A percentile compares a stretch with the other conserved stretches of the same genome.
Evolutionary conservation across 2,113 vertebrate genomes (phyloP).

Genomic region (Scophthalmus maximus): DNA sequence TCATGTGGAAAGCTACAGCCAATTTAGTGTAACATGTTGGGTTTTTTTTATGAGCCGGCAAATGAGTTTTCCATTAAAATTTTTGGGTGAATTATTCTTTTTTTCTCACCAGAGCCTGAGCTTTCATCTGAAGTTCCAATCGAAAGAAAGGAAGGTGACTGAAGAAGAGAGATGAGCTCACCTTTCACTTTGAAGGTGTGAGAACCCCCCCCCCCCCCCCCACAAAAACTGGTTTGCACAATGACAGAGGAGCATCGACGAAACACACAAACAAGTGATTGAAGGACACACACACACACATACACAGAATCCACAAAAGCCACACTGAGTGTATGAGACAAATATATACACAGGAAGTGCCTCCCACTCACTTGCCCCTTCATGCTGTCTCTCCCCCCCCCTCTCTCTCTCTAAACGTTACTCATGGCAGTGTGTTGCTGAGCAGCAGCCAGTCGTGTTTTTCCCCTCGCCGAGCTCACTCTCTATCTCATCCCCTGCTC

Average conservation of each 20-base stretch:
- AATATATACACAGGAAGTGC: conserved; percentile 78
- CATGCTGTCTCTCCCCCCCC: conserved; percentile 39
- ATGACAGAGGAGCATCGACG: neutral
- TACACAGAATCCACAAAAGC: conserved; percentile 51
- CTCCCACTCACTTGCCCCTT: conserved; percentile 66
- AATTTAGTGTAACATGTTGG: too few relatives aligned
- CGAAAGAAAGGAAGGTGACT: neutral
- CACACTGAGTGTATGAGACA: conserved; percentile 38
- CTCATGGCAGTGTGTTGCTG: conserved; percentile 77
- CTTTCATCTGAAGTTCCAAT: too few relatives aligned
- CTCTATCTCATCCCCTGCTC: conserved; percentile 56
- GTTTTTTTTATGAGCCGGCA: too few relatives aligned
- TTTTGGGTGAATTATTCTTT: too few relatives aligned
- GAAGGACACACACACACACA: conserved; percentile 11
- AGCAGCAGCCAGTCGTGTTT: conserved; percentile 77
- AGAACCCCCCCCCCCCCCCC: too few relatives aligned
- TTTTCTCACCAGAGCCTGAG: too few relatives aligned
- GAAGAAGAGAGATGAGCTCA: neutral
- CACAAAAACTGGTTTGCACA: neutral
- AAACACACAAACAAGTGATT: neutral
- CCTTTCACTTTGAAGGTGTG: neutral
- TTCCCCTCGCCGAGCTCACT: conserved; percentile 58
- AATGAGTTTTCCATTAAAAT: too few relatives aligned
- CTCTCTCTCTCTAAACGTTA: conserved; percentile 59
- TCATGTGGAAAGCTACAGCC: too few relatives aligned